These are phyloP conservation scores for Atta texana DNA, from an alignment of 1,140 invertebrate species.

Conservation along the genomic window DNA sequence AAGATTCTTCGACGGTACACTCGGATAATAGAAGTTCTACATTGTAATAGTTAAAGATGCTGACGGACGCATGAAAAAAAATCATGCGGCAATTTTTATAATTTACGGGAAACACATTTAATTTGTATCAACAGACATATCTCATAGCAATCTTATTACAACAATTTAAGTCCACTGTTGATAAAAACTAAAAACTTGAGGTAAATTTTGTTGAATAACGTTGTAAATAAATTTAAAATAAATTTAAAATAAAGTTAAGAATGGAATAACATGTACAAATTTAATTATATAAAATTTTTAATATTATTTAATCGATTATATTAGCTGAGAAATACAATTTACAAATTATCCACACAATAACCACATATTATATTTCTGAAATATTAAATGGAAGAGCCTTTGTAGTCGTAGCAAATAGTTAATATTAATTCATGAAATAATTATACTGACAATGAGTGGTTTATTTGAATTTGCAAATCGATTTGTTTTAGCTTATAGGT, in stretches of 20 bases:
- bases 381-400: background rate
- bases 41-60: constrained; percentile 27
- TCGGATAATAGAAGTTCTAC: constrained; percentile 64
- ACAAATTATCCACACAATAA: background rate
- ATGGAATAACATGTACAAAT: background rate
- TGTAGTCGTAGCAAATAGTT: constrained; percentile 3
- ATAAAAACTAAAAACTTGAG: background rate
- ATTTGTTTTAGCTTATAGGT: constrained; percentile 15
- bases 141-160: background rate
- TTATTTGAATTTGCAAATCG: constrained; percentile 40
- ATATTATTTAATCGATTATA: background rate
- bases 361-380: constrained; percentile 4
- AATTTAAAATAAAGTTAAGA: background rate
- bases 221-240: background rate
- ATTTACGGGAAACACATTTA: constrained; percentile 10
- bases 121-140: background rate
- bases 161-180: background rate
- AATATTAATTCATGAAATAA: constrained; percentile 46
- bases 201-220: background rate
- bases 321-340: background rate
- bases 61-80: background rate
- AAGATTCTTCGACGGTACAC: constrained; percentile 74
- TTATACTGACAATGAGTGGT: constrained; percentile 1
- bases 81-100: background rate
- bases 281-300: background rate